A percentile compares a stretch with the other conserved stretches of the same genome.
phyloP scores from a whole-genome alignment of 2,113 vertebrate genomes.

The Abramis brama region DNA sequence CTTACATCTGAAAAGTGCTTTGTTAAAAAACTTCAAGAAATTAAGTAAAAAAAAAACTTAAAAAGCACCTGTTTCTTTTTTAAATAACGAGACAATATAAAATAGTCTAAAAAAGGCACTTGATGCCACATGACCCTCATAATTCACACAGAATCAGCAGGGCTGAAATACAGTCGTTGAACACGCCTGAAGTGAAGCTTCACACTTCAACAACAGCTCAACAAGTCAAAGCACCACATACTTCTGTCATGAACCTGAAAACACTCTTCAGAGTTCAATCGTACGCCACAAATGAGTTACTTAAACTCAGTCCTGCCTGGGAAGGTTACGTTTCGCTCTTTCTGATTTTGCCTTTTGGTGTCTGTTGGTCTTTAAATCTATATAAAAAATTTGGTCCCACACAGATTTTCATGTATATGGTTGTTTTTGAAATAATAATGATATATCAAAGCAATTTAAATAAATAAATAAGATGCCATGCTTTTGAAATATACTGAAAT shows the following conservation, averaged over 20 bases:
- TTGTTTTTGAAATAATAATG: background rate
- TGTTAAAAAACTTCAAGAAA: background rate
- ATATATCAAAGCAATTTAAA: background rate
- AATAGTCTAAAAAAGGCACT: background rate
- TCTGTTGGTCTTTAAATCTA: background rate
- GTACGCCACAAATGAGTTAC: background rate
- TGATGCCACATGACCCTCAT: background rate
- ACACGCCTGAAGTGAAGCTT: background rate
- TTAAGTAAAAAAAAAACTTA: background rate
- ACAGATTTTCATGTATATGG: background rate
- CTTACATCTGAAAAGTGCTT: constrained; percentile 1
- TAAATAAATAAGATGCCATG: constrained; percentile 28
- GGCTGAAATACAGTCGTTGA: background rate
- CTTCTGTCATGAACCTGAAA: background rate
- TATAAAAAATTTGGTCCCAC: background rate
- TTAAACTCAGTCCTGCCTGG: background rate
- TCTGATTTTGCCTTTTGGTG: background rate
- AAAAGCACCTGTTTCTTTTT: background rate
- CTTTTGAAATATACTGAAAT: background rate
- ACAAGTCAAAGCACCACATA: background rate
- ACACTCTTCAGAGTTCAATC: background rate
- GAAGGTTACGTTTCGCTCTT: background rate
- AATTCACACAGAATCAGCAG: constrained; percentile 4
- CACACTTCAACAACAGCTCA: background rate
- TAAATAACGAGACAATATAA: background rate